Evolutionary conservation across 1,140 invertebrate genomes (phyloP).

Genomic region (Delia radicum): DNA sequence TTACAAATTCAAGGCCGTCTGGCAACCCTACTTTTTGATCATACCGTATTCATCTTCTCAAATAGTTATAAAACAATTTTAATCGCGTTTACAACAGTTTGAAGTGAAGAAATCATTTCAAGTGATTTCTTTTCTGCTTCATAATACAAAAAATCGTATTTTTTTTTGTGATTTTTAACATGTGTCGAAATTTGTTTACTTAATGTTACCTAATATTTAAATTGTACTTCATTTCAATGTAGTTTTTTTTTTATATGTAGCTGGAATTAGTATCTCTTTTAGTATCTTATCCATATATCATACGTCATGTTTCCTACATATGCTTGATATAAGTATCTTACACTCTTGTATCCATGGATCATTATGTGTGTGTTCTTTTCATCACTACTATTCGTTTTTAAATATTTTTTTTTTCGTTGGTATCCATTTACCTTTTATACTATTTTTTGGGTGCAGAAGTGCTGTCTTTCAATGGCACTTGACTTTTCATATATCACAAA

Average conservation of each 20-base stretch:
- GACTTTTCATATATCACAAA: neutral
- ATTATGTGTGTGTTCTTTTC: neutral
- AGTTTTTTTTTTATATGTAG: too few species aligned
- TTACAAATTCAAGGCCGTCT: too few species aligned
- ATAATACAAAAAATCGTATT: neutral
- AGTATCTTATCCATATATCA: too few species aligned
- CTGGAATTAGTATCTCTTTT: neutral
- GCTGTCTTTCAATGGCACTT: slow-evolving; percentile 1
- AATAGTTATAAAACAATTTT: neutral
- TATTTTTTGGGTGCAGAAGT: neutral
- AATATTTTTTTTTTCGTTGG: neutral
- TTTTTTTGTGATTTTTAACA: neutral
- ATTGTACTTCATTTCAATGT: neutral
- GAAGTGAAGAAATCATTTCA: neutral
- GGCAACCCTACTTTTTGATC: too few species aligned
- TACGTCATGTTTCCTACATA: too few species aligned
- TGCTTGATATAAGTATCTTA: too few species aligned
- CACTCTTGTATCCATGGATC: too few species aligned
- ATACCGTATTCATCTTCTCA: neutral
- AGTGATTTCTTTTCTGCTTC: neutral
- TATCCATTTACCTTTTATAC: neutral
- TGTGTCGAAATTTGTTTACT: neutral
- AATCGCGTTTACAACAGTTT: neutral
- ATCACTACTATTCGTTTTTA: neutral
- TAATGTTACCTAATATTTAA: slow-evolving; percentile 2